Base-by-base conservation (phyloP, 2,797 vertebrate genomes). In the Neomorphus geoffroyi region DNA sequence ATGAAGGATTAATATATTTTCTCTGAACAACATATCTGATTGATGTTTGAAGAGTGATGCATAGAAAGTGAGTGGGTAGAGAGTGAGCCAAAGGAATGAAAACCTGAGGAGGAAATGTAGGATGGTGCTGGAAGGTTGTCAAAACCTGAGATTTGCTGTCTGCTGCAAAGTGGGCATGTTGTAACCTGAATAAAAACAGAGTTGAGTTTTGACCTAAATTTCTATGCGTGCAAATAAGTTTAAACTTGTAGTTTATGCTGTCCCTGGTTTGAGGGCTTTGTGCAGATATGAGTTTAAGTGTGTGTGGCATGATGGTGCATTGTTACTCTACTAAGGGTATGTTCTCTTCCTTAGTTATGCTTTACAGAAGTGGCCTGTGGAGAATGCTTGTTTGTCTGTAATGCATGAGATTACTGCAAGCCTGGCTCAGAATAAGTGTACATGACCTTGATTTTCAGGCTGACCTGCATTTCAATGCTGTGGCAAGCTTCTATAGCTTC, bases 101-200 rank as follows among this genome's bases (percentile, higher is more conserved):
- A 93, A 95, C 72, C 90, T 88, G 85, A 88, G 88, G 88, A 94
- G 86, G 86, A 94, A 94, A 79, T 81, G 93, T 94, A 75, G 92
- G 95, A 90, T 95, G 96, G 58, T 90, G 86, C 88, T 96, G 95
- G 95, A 94, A 94, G 33, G 24, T 43, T 96, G 88, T 94, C 96
- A 96, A 92, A 92, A 88, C 70, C 93, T 45, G 77, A 94, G 80
- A 58, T 81, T 86, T 2, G 53, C 84, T 89, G 82, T 95, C 91
- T 94, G 70, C 77, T 93, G 77, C 1, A 1, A 80, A 86, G 77
- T 58, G 83, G 93, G 88, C 92, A 92, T 90, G 96, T 92, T 94
- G 77, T 83, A 96, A 94, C 95, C 82, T 64, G 90, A 94, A 69
- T 84, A 46, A 88, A 91, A 95, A 8, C 71, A 24, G 82, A 86